These are phyloP conservation scores for Digitonthophagus gazella DNA, from an alignment of 2,888 invertebrate species.

Conservation along the genomic window DNA sequence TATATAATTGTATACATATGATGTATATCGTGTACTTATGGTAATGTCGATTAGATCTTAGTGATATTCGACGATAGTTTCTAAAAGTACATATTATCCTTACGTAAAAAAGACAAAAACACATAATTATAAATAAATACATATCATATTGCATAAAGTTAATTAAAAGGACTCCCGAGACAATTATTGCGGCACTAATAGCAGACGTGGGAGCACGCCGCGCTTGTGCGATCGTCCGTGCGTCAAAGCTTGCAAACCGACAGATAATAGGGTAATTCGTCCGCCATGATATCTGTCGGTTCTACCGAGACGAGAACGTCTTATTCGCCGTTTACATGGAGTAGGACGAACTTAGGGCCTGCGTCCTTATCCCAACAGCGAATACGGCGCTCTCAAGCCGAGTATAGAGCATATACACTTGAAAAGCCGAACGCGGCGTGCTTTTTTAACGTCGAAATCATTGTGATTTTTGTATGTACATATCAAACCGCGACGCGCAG, in stretches of 20 bases:
- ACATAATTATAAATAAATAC: not conserved
- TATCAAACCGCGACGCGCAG: slow-evolving; percentile 35
- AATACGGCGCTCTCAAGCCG: not conserved
- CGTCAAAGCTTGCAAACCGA: not conserved
- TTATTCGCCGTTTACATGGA: slow-evolving; percentile 16
- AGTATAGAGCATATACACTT: not conserved
- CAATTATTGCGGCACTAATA: slow-evolving; percentile 47
- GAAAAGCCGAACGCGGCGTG: not conserved
- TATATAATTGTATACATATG: slow-evolving; percentile 20
- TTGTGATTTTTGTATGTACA: slow-evolving; percentile 47
- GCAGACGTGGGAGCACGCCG: slow-evolving; percentile 16
- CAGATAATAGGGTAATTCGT: slow-evolving; percentile 15
- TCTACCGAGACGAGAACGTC: not conserved
- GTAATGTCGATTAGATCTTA: slow-evolving; percentile 29
- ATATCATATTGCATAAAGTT: slow-evolving; percentile 30
- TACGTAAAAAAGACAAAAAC: slow-evolving; percentile 2
- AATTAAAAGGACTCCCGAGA: slow-evolving; percentile 41
- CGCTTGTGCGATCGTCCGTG: not conserved
- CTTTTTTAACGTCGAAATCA: slow-evolving; percentile 30
- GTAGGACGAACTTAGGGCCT: slow-evolving; percentile 23
- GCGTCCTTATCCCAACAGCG: slow-evolving; percentile 18
- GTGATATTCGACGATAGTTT: slow-evolving; percentile 37
- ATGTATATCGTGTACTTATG: not conserved
- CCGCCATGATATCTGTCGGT: slow-evolving; percentile 11
- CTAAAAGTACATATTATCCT: slow-evolving; percentile 24